Base-by-base conservation (phyloP, 2,797 vertebrate species). In the Salarias fasciatus region DNA sequence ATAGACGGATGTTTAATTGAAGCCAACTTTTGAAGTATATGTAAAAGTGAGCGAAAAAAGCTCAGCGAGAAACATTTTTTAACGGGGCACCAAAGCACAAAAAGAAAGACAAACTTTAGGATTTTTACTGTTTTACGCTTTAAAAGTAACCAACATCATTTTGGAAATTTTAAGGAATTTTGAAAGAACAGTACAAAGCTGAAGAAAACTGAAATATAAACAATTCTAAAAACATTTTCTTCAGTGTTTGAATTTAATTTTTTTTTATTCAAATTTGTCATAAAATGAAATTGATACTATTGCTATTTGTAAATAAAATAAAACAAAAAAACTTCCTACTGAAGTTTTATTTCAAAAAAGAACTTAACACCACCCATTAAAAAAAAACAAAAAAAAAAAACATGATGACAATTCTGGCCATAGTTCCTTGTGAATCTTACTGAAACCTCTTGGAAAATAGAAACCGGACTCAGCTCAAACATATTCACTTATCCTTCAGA, bases 1-100 rank as follows among this genome's bases (percentile, higher is more conserved):
- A 80, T 70, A 54, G 76, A 90, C 85, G 71, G 85, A 92, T 85
- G 76, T 90, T 92, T 90, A 90, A 91, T 91, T 91, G 86, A 85
- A 79, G 64, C 12, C 74, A 86, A 82, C 71, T 84, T 82, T 79
- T 84, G 45, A 49, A 33, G 51, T 58, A 42, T 51, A 74, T 70
- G 68, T 57, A 52, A 72, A 36, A 64, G 44, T 48, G 66, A 77
- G 73, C 3, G n/a, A 49, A 69, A 74, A 76, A 62, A 65, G 28
- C 42, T 45, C 8, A 13, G 31, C 5, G 60, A 50, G 48, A 31
- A 37, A 62, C 30, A 48, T 69, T 71, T 73, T 42, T n/a, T n/a
- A n/a, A n/a, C n/a, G n/a, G n/a, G n/a, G n/a, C n/a, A 53, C 1
- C 1, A 0, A 69, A 14, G 18, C 15, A 57, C 43, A 11, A 37